Evolutionary conservation across 2,797 vertebrate genomes (phyloP), one percentile per base, ranked within the genome.

Genomic region (Chelon labrosus): DNA sequence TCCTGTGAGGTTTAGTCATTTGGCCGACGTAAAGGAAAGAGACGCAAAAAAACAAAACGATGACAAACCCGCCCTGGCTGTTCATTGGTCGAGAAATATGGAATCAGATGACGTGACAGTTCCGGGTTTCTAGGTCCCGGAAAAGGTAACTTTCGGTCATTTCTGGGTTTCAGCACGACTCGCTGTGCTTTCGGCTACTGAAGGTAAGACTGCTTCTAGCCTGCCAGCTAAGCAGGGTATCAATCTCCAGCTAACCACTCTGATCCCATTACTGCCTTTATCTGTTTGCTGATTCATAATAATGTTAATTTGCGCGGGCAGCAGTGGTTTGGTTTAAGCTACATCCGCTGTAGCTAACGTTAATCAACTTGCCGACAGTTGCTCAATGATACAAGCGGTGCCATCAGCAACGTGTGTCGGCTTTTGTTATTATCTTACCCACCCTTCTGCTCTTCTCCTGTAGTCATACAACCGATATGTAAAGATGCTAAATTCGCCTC

Each of bases 141-240:
- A 69, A 66, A 60, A 94, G 95, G 95, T 95, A 92, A 96, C 93
- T 95, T 1, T 93, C 94, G 95, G 95, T 95, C 95, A 95, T 84
- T 89, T 22, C 2, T 11, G 38, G 39, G 19, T 14, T 3, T 41
- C 58, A 17, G 42, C 52, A 5, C 11, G 41, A 58, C 19, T 39
- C 51, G 63, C 46, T 58, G 59, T 44, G 27, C 11, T 52, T 14
- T 57, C n/a, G 7, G 1, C 60, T 0, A 46, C 60, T 12, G 53
- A 78, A 89, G 94, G 92, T 92, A 93, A 91, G 91, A 82, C 46
- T 6, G 57, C 41, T 2, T 11, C 19, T 9, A 73, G 53, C 19
- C 66, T 49, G 65, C 60, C 22, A 65, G 56, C 41, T 78, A 60
- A 75, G 74, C 63, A 13, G 42, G 53, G 38, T 87, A 82, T 89